phyloP scores from a whole-genome alignment of 2,888 invertebrate species.

The Calliscelio sp. region DNA sequence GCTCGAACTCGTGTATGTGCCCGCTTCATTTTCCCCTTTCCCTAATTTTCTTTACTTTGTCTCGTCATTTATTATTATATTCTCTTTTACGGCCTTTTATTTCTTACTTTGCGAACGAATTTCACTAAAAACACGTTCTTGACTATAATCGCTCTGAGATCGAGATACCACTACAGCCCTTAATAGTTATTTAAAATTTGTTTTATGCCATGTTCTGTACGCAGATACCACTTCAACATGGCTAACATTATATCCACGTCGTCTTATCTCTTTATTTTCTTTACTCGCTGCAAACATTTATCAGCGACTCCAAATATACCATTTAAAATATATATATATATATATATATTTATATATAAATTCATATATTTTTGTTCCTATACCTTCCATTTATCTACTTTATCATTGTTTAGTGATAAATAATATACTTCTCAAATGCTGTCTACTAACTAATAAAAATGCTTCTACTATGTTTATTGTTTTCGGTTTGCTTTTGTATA shows the following conservation, averaged over 20 bases:
- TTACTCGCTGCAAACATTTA: slow-evolving; percentile 79
- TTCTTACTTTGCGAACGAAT: slow-evolving; percentile 66
- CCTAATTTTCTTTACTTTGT: slow-evolving; percentile 43
- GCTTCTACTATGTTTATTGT: slow-evolving; percentile 78
- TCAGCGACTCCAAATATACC: slow-evolving; percentile 81
- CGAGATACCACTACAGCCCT: slow-evolving; percentile 67
- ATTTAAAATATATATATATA: slow-evolving; percentile 79
- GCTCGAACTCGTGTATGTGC: slow-evolving; percentile 66
- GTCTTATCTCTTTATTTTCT: slow-evolving; percentile 61
- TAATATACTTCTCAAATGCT: slow-evolving; percentile 83
- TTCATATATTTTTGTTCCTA: slow-evolving; percentile 75
- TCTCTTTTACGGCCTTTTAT: slow-evolving; percentile 53
- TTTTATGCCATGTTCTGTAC: no score
- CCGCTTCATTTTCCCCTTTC: slow-evolving; percentile 28
- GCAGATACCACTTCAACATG: slow-evolving; percentile 41
- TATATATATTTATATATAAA: slow-evolving; percentile 73
- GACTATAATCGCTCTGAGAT: slow-evolving; percentile 72
- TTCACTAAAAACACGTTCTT: slow-evolving; percentile 65
- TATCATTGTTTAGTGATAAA: slow-evolving; percentile 79
- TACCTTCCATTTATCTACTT: slow-evolving; percentile 75
- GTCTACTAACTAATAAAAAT: slow-evolving; percentile 83
- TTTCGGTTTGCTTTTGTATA: slow-evolving; percentile 40
- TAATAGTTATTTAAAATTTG: slow-evolving; percentile 61
- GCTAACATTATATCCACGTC: slow-evolving; percentile 62
- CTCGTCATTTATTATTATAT: slow-evolving; percentile 31